Conservation (phyloP, 2,113 vertebrate genomes). For the Trogon surrucura region DNA sequence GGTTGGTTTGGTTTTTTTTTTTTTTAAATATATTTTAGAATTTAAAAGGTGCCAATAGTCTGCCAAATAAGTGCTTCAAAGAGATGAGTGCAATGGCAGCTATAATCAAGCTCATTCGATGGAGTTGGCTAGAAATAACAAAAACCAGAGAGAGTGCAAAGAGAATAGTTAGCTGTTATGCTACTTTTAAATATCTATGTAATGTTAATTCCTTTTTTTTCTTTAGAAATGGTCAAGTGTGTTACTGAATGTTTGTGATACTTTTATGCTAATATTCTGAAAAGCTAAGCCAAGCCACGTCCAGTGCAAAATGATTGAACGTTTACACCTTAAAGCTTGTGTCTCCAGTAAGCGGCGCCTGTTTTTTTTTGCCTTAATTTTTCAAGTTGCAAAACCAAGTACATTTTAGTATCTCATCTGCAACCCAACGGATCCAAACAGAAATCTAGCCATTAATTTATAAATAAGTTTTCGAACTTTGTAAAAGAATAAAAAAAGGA, state of each 20-base stretch:
- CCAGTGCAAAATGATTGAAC: not conserved
- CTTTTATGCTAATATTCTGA: not conserved
- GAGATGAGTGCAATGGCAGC: constrained; percentile 65
- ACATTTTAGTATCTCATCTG: not conserved
- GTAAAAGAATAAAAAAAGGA: not conserved
- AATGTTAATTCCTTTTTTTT: not conserved
- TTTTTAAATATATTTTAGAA: constrained; percentile 22
- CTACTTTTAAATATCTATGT: not conserved
- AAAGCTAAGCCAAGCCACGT: not conserved
- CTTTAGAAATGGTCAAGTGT: not conserved
- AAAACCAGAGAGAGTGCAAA: not conserved
- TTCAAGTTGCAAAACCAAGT: not conserved
- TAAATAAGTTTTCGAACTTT: not conserved
- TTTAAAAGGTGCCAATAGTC: constrained; percentile 76
- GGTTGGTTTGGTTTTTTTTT: not conserved
- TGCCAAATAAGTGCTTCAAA: constrained; percentile 80
- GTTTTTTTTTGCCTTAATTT: not conserved
- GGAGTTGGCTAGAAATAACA: not conserved
- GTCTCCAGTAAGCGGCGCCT: not conserved
- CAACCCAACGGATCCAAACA: not conserved
- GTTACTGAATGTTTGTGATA: not conserved
- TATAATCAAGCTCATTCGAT: constrained; percentile 58
- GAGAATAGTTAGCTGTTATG: not conserved
- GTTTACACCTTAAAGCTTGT: not conserved
- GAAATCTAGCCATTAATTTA: not conserved